Evolutionary conservation across 2,113 vertebrate genomes (phyloP).

Genomic region (Ictidomys tridecemlineatus): DNA sequence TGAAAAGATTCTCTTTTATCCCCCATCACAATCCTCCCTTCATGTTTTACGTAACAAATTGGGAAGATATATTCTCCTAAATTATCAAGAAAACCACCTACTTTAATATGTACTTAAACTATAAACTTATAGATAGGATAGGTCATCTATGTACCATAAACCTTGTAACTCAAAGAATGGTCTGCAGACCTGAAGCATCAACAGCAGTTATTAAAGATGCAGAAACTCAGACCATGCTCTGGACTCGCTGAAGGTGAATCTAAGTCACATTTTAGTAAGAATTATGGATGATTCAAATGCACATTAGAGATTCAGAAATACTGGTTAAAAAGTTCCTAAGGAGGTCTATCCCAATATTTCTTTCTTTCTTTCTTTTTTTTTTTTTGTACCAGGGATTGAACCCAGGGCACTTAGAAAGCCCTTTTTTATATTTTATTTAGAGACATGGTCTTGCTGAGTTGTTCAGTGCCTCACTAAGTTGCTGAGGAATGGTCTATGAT

Average conservation of each 20-base stretch:
- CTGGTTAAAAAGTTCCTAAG: constrained; percentile 26
- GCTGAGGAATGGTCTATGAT: no score
- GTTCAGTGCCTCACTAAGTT: no score
- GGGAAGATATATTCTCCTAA: not conserved
- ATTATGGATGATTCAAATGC: constrained; percentile 37
- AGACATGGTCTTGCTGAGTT: no score
- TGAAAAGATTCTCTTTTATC: constrained; percentile 42
- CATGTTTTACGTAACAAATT: constrained; percentile 39
- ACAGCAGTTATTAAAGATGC: constrained; percentile 7
- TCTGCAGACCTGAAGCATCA: not conserved
- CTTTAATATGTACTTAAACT: constrained; percentile 51
- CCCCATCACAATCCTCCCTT: constrained; percentile 27
- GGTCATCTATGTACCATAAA: not conserved
- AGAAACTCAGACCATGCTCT: constrained; percentile 8
- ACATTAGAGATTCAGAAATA: constrained; percentile 13
- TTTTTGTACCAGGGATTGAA: no score
- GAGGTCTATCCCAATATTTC: constrained; percentile 17
- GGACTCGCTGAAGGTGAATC: constrained; percentile 15
- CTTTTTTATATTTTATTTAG: no score
- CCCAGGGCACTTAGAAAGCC: no score
- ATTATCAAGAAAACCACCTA: constrained; percentile 41
- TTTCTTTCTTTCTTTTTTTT: no score
- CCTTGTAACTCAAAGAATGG: constrained; percentile 12
- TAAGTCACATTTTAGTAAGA: constrained; percentile 7
- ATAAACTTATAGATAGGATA: not conserved